Evolutionary conservation across 2,888 invertebrate species (phyloP).

Genomic region (Tholera decimalis): DNA sequence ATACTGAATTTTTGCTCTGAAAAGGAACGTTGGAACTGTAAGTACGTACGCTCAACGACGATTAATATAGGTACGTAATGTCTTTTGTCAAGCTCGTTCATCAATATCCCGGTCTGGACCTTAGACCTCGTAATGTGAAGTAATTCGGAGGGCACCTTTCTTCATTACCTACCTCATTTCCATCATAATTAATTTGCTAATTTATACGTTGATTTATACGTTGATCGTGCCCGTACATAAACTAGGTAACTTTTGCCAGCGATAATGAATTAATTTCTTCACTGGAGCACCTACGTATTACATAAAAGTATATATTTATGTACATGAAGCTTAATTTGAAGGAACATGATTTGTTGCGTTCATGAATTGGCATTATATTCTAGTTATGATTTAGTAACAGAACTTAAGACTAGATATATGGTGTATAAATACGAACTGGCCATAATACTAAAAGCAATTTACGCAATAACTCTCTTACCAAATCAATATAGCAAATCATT

Average conservation of each 20-base stretch:
- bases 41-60: constrained; percentile 1
- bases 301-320: neutral
- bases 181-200: constrained; percentile 52
- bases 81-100: constrained; percentile 20
- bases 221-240: constrained; percentile 39
- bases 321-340: constrained; percentile 3
- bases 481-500: constrained; percentile 53
- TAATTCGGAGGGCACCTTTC: constrained; percentile 51
- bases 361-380: neutral
- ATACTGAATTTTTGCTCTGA: constrained; percentile 2
- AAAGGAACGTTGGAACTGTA: neutral
- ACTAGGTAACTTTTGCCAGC: constrained; percentile 25
- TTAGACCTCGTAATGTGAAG: constrained; percentile 44
- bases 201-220: constrained; percentile 44
- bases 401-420: neutral
- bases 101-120: constrained; percentile 36
- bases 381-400: neutral
- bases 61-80: constrained; percentile 14
- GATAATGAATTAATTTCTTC: constrained; percentile 32
- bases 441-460: no score
- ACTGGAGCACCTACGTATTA: constrained; percentile 1
- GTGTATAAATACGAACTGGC: no score
- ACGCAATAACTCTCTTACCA: constrained; percentile 13
- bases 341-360: neutral
- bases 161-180: constrained; percentile 51